Percentiles rank a stretch among this genome's conserved stretches.
Evolutionary conservation across 2,797 vertebrate species (phyloP).

Genomic region (Girardinus metallicus): DNA sequence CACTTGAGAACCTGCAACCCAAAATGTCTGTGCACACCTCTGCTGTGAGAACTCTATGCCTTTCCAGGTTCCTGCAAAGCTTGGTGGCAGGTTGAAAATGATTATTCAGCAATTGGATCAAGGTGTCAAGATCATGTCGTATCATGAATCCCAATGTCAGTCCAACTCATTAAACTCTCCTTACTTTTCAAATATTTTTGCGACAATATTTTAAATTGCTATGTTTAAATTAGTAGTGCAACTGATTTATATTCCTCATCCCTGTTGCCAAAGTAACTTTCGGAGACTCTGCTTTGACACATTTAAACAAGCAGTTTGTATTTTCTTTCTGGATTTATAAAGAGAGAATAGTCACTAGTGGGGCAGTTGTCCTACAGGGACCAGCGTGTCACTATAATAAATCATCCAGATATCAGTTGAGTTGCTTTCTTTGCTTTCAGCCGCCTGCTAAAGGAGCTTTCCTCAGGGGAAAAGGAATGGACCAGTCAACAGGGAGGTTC

Average conservation of each 20-base stretch:
- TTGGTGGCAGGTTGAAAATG: background rate
- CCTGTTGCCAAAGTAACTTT: background rate
- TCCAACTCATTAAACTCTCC: background rate
- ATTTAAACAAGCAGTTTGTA: background rate
- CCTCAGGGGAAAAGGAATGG: constrained; percentile 89
- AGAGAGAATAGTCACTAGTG: background rate
- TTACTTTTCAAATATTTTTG: background rate
- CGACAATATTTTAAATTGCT: background rate
- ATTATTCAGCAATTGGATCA: background rate
- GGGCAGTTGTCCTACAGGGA: background rate
- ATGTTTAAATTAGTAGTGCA: background rate
- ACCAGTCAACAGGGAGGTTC: constrained; percentile 90
- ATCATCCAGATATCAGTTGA: background rate
- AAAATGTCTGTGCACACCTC: background rate
- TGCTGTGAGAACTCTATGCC: background rate
- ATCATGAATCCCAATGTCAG: background rate
- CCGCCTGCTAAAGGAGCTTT: constrained; percentile 93
- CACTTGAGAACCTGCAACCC: background rate
- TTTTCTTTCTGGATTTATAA: background rate
- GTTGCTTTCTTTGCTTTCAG: constrained; percentile 68
- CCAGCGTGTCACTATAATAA: background rate
- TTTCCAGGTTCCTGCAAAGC: background rate
- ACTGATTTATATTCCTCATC: background rate
- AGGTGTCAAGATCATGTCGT: background rate
- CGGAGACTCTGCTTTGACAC: background rate